Base-by-base conservation (phyloP, 2,113 vertebrate genomes). In the Pimephales promelas region DNA sequence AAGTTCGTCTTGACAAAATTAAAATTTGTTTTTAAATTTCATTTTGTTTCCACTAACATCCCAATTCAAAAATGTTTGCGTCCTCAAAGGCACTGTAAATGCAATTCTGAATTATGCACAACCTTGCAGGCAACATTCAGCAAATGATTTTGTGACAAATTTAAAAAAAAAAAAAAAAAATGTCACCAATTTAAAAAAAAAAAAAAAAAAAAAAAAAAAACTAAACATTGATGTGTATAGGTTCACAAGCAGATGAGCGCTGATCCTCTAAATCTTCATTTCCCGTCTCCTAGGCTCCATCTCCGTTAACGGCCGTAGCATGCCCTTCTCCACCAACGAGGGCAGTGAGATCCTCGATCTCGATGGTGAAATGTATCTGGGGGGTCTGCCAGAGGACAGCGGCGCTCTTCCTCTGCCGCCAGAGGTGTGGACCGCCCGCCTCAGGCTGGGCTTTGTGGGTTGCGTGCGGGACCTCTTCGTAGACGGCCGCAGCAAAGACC, bases 331-430 rank as follows among this genome's bases (percentile, higher is more conserved):
- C 64, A 95, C 96, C 52, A 96, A 96, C 0, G 97, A 97, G 84
- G 97, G 97, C 88, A 97, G 96, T 0, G 97, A 98, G 93, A 92
- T 97, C 88, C 92, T 98, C 57, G 97, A 98, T 90, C 93, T 98
- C 84, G 96, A 97, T 66, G 95, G 95, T 0, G 95, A 97, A 88
- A 95, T 98, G 92, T 98, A 95, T 88, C 94, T 98, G 13, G 97
- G 97, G 1, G 97, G 97, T 6, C 92, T 98, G n/a, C 96, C 97
- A 0, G 97, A 97, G 64, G 92, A 92, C 9, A 94, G 94, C 1
- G 90, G 92, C 24, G 92, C 92, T 83, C 92, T 96, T 72, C 89
- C 95, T 43, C 88, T 96, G 8, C 97, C 96, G 20, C 97, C 97
- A 0, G 96, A 97, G 86, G 95, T 97, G 64, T 98, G 97, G 97